Evolutionary conservation across 2,888 invertebrate species (phyloP).

Genomic region (Bimastos eiseni): DNA sequence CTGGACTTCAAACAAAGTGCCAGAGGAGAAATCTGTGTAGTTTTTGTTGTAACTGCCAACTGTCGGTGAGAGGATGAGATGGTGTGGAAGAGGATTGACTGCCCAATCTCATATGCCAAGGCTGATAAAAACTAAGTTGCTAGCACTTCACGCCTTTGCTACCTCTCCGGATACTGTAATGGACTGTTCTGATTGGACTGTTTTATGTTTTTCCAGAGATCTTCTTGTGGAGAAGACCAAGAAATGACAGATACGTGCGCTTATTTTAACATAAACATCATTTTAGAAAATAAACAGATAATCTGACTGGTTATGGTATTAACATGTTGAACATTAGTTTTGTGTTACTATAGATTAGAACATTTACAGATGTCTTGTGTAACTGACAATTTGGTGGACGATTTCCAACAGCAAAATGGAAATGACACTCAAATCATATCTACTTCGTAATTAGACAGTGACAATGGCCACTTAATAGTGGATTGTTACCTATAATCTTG

Average conservation of each 20-base stretch:
- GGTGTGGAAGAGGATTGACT: too few species aligned
- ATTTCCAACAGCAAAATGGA: not conserved
- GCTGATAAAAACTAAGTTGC: too few species aligned
- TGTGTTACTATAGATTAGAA: slow-evolving; percentile 18
- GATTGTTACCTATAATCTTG: not conserved
- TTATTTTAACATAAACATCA: not conserved
- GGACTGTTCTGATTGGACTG: not conserved
- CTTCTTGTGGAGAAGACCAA: not conserved
- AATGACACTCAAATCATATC: not conserved
- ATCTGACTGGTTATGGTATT: slow-evolving; percentile 1
- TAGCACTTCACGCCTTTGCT: too few species aligned
- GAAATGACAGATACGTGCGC: not conserved
- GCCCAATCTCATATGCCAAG: too few species aligned
- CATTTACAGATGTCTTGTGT: not conserved
- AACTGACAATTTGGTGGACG: not conserved
- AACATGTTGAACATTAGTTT: slow-evolving; percentile 16
- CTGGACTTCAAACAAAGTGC: too few species aligned
- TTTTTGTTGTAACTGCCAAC: too few species aligned
- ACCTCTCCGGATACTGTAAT: too few species aligned
- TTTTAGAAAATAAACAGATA: not conserved
- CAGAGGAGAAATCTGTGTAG: too few species aligned
- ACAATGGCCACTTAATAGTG: not conserved
- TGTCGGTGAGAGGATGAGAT: too few species aligned
- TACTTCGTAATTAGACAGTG: not conserved
- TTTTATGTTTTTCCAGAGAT: not conserved